Evolutionary conservation across 2,113 vertebrate species (phyloP).

Genomic region (Macroglossus sobrinus): DNA sequence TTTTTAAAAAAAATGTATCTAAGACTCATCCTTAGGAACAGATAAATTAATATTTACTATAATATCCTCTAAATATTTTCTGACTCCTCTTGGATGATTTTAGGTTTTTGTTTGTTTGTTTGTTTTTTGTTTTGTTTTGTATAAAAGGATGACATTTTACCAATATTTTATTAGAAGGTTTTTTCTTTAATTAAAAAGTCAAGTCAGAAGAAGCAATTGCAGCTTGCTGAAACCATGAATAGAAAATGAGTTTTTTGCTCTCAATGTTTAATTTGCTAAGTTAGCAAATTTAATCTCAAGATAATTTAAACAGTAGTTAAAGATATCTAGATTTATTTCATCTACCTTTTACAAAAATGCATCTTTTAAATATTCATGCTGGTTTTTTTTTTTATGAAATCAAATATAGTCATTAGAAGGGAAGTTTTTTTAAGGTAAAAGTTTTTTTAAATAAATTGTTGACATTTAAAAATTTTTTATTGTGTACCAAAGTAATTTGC

Average conservation of each 20-base stretch:
- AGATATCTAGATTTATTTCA: constrained; percentile 31
- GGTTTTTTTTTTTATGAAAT: constrained; percentile 39
- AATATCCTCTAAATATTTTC: not conserved
- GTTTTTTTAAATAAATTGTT: not conserved
- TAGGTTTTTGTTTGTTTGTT: not conserved
- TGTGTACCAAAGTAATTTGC: constrained; percentile 14
- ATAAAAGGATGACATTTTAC: constrained; percentile 40
- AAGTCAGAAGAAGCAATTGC: constrained; percentile 51
- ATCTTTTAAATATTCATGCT: constrained; percentile 58
- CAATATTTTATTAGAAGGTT: not conserved
- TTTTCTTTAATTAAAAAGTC: constrained; percentile 48
- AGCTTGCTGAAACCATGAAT: constrained; percentile 47
- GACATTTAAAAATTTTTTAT: constrained; percentile 8
- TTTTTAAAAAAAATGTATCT: not conserved
- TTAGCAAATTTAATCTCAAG: constrained; percentile 59
- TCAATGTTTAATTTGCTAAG: constrained; percentile 63
- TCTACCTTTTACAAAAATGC: constrained; percentile 22
- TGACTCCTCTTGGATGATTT: constrained; percentile 17
- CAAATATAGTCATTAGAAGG: constrained; percentile 28
- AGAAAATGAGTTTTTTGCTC: constrained; percentile 49
- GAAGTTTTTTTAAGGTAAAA: not conserved
- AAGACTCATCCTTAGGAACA: not conserved
- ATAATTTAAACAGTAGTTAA: constrained; percentile 59
- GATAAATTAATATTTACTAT: not conserved
- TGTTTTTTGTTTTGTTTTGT: not conserved